A percentile compares a stretch with the other conserved stretches of the same genome.
Evolutionary conservation across 2,888 invertebrate species (phyloP).

Genomic region (Parelbella ahira): DNA sequence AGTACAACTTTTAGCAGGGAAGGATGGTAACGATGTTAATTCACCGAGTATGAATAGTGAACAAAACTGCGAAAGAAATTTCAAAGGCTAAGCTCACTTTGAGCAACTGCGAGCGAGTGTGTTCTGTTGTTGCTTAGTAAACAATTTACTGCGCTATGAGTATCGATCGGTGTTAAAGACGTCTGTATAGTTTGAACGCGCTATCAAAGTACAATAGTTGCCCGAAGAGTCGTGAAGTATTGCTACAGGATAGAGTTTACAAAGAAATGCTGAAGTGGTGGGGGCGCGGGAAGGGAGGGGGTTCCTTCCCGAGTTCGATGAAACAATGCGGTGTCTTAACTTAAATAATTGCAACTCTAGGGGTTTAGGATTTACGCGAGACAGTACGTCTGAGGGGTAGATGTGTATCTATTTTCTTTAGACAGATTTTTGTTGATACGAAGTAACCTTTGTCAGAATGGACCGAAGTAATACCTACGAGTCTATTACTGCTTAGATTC

Average conservation of each 20-base stretch:
- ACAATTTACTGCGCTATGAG: constrained; percentile 11
- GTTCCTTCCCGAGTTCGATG: constrained; percentile 21
- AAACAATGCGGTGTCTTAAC: constrained; percentile 21
- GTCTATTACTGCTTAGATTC: too few relatives aligned
- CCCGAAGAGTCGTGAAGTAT: constrained; percentile 19
- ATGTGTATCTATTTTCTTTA: constrained; percentile 9
- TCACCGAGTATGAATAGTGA: constrained; percentile 2
- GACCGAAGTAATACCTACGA: too few relatives aligned
- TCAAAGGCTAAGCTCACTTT: constrained; percentile 6
- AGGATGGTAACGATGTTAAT: constrained; percentile 2
- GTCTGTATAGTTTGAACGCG: constrained; percentile 14
- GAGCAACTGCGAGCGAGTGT: constrained; percentile 7
- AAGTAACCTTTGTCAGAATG: too few relatives aligned
- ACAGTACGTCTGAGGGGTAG: constrained; percentile 9
- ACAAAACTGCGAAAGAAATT: constrained; percentile 6
- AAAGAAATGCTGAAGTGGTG: constrained; percentile 23
- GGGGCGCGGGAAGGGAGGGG: too few relatives aligned
- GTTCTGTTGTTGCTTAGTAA: constrained; percentile 14
- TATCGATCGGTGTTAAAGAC: too few relatives aligned
- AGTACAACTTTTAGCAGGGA: too few relatives aligned
- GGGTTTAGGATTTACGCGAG: constrained; percentile 19
- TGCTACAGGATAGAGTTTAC: constrained; percentile 23
- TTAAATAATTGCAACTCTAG: constrained; percentile 23
- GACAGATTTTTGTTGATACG: neutral
- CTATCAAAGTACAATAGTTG: constrained; percentile 19